These are phyloP conservation scores for Maconellicoccus hirsutus DNA, from an alignment of 1,140 invertebrate genomes.

Conservation along the genomic window DNA sequence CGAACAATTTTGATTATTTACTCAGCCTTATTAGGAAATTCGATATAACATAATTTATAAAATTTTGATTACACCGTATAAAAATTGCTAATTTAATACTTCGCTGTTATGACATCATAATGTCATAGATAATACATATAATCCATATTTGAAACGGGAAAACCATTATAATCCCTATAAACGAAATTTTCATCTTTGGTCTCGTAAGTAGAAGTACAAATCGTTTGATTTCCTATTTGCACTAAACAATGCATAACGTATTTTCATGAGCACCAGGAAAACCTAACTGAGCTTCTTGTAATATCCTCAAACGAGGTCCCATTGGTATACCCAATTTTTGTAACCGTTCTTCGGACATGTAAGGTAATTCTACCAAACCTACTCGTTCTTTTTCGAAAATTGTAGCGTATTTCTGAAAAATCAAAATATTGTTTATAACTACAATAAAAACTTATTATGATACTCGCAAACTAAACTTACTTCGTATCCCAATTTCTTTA, in stretches of 20 bases:
- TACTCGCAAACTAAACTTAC: constrained; percentile 42
- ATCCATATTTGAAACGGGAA: too few species aligned
- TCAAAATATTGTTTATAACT: too few species aligned
- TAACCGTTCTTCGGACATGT: constrained; percentile 77
- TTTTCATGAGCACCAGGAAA: constrained; percentile 30
- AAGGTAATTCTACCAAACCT: constrained; percentile 82
- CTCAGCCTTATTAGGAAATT: too few species aligned
- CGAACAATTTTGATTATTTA: too few species aligned
- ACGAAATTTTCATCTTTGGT: neutral
- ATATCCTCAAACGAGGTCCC: constrained; percentile 72
- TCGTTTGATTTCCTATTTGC: neutral
- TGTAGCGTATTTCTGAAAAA: constrained; percentile 73
- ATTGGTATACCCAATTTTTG: constrained; percentile 80
- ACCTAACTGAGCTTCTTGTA: constrained; percentile 68
- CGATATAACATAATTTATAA: too few species aligned
- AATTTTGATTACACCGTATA: too few species aligned
- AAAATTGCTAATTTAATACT: too few species aligned
- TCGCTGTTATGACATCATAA: too few species aligned
- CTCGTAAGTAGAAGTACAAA: neutral
- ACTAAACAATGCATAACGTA: constrained; percentile 31
- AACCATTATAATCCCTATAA: neutral
- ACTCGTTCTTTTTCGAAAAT: constrained; percentile 79
- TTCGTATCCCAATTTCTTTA: constrained; percentile 87
- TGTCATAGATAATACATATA: too few species aligned
- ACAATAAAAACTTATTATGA: neutral